Conservation (phyloP, 2,113 vertebrate genomes). For the Lepisosteus osseus region DNA sequence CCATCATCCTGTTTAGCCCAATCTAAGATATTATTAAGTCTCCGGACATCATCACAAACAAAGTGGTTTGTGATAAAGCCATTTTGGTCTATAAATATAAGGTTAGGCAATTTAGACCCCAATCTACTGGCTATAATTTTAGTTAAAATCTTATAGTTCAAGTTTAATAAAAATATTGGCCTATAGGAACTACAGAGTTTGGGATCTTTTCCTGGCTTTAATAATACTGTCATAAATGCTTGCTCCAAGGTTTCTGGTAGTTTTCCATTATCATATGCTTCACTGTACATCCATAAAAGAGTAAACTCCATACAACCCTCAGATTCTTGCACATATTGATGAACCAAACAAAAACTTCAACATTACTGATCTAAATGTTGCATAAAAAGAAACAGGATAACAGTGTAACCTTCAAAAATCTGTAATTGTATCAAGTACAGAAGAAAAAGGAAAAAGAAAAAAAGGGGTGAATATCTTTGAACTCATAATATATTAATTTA, state of each 20-base stretch:
- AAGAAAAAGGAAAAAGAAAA: too few relatives aligned
- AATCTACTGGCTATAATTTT: background rate
- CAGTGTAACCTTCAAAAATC: too few relatives aligned
- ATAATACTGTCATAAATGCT: background rate
- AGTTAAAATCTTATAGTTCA: background rate
- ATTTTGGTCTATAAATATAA: background rate
- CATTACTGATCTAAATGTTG: too few relatives aligned
- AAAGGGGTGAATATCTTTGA: too few relatives aligned
- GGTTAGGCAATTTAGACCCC: background rate
- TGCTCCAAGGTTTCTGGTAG: background rate
- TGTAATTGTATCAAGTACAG: too few relatives aligned
- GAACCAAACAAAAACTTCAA: too few relatives aligned
- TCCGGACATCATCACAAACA: background rate
- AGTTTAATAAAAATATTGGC: background rate
- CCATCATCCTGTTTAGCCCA: background rate
- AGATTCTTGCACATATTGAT: too few relatives aligned
- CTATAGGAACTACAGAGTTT: constrained; percentile 1
- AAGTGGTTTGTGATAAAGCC: background rate
- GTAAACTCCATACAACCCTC: too few relatives aligned
- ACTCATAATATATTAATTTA: too few relatives aligned
- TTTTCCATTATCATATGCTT: background rate
- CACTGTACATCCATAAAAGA: background rate
- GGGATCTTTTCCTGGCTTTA: constrained; percentile 1
- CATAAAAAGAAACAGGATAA: too few relatives aligned
- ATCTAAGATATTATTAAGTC: constrained; percentile 4